Percentiles rank a stretch among this genome's conserved stretches.
Evolutionary conservation across 35 echinoderm and acorn worm genomes (phyloP).

Genomic region (Ophioderma brevispina): DNA sequence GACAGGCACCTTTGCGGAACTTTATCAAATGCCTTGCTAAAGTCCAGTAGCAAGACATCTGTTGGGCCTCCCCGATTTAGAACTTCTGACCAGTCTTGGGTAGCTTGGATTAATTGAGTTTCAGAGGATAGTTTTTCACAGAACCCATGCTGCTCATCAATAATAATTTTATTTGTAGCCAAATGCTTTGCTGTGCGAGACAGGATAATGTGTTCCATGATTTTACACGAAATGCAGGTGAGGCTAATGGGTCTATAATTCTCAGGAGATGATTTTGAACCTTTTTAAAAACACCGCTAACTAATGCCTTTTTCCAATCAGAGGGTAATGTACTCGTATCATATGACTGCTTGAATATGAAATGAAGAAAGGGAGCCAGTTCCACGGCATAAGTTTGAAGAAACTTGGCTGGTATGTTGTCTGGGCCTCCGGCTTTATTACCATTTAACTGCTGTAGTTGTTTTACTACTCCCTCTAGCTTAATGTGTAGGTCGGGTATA

Average conservation of each 20-base stretch:
- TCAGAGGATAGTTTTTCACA: constrained; percentile 3
- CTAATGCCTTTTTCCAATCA: constrained; percentile 35
- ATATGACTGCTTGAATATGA: constrained; percentile 22
- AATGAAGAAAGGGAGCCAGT: background rate
- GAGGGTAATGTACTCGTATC: background rate
- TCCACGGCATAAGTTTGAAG: background rate
- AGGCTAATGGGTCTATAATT: constrained; percentile 34
- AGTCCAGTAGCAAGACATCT: constrained; percentile 6
- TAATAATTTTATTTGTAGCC: constrained; percentile 22
- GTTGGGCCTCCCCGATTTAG: constrained; percentile 13
- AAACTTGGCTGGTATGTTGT: background rate
- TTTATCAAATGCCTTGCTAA: background rate
- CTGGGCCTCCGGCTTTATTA: constrained; percentile 21
- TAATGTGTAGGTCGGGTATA: constrained; percentile 14
- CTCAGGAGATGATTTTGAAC: background rate
- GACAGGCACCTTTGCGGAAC: constrained; percentile 10
- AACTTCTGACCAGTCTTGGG: constrained; percentile 20
- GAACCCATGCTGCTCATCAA: constrained; percentile 39
- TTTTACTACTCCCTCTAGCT: constrained; percentile 14
- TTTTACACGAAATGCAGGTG: constrained; percentile 27
- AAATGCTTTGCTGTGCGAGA: constrained; percentile 6
- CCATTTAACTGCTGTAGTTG: constrained; percentile 25
- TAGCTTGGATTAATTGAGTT: constrained; percentile 23
- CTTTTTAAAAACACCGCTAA: constrained; percentile 20
- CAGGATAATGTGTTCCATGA: constrained; percentile 45